phyloP scores from a whole-genome alignment of 2,888 invertebrate genomes.

The Cataglyphis cursor region DNA sequence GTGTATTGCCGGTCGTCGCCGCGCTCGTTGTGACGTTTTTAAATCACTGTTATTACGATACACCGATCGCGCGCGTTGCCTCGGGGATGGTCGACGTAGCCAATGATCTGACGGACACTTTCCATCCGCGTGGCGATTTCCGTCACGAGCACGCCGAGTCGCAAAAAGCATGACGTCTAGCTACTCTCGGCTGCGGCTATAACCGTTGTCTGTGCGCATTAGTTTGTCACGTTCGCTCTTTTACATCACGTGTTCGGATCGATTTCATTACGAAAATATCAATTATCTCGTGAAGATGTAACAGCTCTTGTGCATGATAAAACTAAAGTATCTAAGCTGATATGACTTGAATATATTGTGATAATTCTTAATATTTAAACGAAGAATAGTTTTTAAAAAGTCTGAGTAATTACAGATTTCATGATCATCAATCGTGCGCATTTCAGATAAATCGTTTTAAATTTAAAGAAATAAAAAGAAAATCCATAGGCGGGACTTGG shows the following conservation, averaged over 20 bases:
- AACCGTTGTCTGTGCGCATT: slow-evolving; percentile 54
- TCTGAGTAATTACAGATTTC: neutral
- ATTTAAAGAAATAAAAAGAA: neutral
- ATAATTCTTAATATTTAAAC: neutral
- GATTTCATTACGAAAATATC: slow-evolving; percentile 72
- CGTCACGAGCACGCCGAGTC: slow-evolving; percentile 66
- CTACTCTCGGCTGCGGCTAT: slow-evolving; percentile 63
- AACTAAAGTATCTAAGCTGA: neutral
- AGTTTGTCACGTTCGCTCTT: slow-evolving; percentile 77
- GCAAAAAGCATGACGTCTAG: slow-evolving; percentile 70
- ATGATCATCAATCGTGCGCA: neutral
- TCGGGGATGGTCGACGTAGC: slow-evolving; percentile 67
- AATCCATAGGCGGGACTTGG: neutral
- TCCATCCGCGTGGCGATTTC: slow-evolving; percentile 79
- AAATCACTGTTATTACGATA: slow-evolving; percentile 73
- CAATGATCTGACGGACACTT: slow-evolving; percentile 74
- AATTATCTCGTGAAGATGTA: neutral
- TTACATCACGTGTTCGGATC: slow-evolving; percentile 61
- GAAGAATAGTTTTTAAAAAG: neutral
- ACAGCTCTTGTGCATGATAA: neutral
- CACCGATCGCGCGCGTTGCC: slow-evolving; percentile 70
- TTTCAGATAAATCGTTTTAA: neutral
- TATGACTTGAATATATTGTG: neutral
- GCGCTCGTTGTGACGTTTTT: slow-evolving; percentile 53
- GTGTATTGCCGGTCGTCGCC: slow-evolving; percentile 21